These are phyloP conservation scores for Rhynchophorus ferrugineus DNA, from an alignment of 1,140 invertebrate genomes.

Conservation along the genomic window DNA sequence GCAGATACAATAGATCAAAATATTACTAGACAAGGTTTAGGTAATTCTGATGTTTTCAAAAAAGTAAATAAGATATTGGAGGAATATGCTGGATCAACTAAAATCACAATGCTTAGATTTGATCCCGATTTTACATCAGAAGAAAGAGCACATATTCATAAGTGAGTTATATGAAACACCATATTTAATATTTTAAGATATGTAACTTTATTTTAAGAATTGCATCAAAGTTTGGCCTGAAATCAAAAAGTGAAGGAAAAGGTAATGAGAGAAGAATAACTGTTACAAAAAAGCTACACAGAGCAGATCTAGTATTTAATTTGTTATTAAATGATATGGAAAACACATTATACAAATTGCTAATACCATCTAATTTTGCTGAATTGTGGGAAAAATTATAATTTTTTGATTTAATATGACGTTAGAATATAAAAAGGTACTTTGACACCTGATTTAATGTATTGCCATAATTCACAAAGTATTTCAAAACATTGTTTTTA, in stretches of 20 bases:
- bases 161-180: slow-evolving; percentile 6
- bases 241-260: slow-evolving; percentile 27
- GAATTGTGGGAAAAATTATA: slow-evolving; percentile 20
- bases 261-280: slow-evolving; percentile 24
- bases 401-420: too few species aligned
- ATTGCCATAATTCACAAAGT: too few species aligned
- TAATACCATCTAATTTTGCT: slow-evolving; percentile 20
- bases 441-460: too few species aligned
- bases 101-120: slow-evolving; percentile 23
- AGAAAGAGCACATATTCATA: slow-evolving; percentile 26
- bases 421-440: too few species aligned
- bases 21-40: slow-evolving; percentile 22
- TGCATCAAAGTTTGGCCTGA: slow-evolving; percentile 22
- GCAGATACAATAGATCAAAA: slow-evolving; percentile 26
- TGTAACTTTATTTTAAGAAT: slow-evolving; percentile 9
- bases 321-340: slow-evolving; percentile 18
- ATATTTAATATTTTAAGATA: not conserved
- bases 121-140: slow-evolving; percentile 25
- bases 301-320: slow-evolving; percentile 22
- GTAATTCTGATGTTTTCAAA: slow-evolving; percentile 20
- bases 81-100: slow-evolving; percentile 23
- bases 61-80: slow-evolving; percentile 23
- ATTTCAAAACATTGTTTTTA: too few species aligned
- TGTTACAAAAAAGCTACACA: slow-evolving; percentile 23
- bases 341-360: slow-evolving; percentile 22